A percentile compares a stretch with the other conserved stretches of the same genome.
phyloP scores from a whole-genome alignment of 2,113 vertebrate species.

The Tor tambroides region DNA sequence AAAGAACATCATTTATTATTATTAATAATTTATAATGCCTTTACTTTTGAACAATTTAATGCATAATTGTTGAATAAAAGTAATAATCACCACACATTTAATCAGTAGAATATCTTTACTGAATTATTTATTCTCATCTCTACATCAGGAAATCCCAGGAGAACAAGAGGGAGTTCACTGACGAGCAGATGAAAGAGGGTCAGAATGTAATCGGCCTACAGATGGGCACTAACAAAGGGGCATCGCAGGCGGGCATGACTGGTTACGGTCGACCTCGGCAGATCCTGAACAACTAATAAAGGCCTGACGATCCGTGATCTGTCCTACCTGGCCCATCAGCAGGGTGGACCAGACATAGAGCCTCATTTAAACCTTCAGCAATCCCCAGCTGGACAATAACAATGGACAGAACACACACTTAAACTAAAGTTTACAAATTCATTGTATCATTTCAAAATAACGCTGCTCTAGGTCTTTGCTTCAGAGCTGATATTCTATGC shows the following conservation, averaged over 20 bases:
- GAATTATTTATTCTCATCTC: slow-evolving; percentile 20
- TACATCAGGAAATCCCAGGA: slow-evolving; percentile 89
- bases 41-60: too few species aligned
- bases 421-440: slow-evolving; percentile 23
- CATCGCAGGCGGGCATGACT: slow-evolving; percentile 92
- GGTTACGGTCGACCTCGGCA: slow-evolving; percentile 90
- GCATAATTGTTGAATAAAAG: too few species aligned
- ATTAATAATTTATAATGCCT: too few species aligned
- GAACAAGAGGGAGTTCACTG: slow-evolving; percentile 90
- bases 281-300: slow-evolving; percentile 79
- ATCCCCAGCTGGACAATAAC: slow-evolving; percentile 69
- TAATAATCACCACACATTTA: background rate
- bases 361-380: slow-evolving; percentile 52
- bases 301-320: background rate
- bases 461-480: background rate
- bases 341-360: slow-evolving; percentile 45
- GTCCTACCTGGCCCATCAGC: slow-evolving; percentile 41
- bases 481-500: background rate
- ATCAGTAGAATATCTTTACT: background rate
- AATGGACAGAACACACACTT: slow-evolving; percentile 60
- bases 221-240: slow-evolving; percentile 94
- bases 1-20: too few species aligned
- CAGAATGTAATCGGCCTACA: slow-evolving; percentile 92
- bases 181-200: slow-evolving; percentile 90
- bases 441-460: background rate